Conservation (phyloP, 2,797 vertebrate genomes). For the Peromyscus eremicus region DNA sequence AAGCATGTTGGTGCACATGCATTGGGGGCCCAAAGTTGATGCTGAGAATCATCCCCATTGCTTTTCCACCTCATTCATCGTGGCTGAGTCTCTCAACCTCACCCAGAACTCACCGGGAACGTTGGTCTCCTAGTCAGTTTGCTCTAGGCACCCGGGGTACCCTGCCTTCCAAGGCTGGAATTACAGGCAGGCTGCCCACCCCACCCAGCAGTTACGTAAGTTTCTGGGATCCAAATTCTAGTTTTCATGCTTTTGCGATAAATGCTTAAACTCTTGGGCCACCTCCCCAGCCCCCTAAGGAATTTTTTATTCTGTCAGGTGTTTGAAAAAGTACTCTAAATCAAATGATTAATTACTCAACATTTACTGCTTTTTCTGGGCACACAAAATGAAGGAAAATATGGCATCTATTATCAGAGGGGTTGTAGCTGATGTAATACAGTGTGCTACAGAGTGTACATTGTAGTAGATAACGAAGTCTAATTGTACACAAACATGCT, state of each 20-base stretch:
- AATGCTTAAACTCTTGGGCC: not conserved
- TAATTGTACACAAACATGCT: not conserved
- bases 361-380: not conserved
- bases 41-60: not conserved
- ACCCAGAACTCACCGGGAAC: not conserved
- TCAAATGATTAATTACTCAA: slow-evolving; percentile 55
- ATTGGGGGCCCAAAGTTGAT: not conserved
- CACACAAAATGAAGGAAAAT: not conserved
- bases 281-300: not conserved
- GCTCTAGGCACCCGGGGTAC: not conserved
- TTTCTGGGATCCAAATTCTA: not conserved
- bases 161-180: not conserved
- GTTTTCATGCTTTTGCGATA: not conserved
- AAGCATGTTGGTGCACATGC: not conserved
- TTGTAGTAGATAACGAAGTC: not conserved
- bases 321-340: slow-evolving; percentile 40
- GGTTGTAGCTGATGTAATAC: slow-evolving; percentile 11
- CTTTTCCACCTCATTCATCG: not conserved
- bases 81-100: not conserved
- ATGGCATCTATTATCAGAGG: not conserved
- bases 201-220: not conserved
- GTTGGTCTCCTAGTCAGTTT: too few relatives aligned
- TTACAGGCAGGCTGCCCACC: not conserved
- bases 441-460: not conserved
- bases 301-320: not conserved